Evolutionary conservation across 2,797 vertebrate genomes (phyloP).

Genomic region (Pipistrellus kuhlii): DNA sequence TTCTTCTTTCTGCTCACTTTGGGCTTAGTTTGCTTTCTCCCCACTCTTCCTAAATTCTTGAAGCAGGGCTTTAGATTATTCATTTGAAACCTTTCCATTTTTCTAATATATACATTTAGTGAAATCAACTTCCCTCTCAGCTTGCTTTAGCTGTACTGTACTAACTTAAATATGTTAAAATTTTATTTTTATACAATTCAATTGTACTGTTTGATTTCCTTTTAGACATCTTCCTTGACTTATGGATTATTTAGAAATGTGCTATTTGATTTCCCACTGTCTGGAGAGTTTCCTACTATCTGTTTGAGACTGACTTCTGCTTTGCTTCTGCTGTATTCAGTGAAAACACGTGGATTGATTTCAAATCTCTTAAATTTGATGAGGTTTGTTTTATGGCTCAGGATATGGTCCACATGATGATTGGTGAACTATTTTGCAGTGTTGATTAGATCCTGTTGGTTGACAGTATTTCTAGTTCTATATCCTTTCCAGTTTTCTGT

Average conservation of each 20-base stretch:
- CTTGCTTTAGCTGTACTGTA: background rate
- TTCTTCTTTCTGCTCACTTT: background rate
- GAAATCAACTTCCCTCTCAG: background rate
- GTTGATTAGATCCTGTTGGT: background rate
- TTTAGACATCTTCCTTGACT: background rate
- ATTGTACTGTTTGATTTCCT: background rate
- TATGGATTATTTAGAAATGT: background rate
- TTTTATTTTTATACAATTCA: background rate
- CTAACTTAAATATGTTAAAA: background rate
- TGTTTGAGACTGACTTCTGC: background rate
- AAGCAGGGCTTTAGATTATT: background rate
- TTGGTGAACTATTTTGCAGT: background rate
- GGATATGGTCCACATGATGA: background rate
- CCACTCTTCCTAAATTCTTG: background rate
- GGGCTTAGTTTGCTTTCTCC: background rate
- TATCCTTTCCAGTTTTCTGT: background rate
- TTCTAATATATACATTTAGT: background rate
- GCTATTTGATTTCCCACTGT: background rate
- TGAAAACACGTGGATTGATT: background rate
- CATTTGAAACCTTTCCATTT: background rate
- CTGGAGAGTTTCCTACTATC: background rate
- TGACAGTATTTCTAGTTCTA: background rate
- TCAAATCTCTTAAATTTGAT: constrained; percentile 1
- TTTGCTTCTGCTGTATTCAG: background rate
- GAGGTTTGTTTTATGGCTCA: background rate